These are phyloP conservation scores for Apis florea DNA, from an alignment of 1,140 invertebrate genomes.

Conservation along the genomic window DNA sequence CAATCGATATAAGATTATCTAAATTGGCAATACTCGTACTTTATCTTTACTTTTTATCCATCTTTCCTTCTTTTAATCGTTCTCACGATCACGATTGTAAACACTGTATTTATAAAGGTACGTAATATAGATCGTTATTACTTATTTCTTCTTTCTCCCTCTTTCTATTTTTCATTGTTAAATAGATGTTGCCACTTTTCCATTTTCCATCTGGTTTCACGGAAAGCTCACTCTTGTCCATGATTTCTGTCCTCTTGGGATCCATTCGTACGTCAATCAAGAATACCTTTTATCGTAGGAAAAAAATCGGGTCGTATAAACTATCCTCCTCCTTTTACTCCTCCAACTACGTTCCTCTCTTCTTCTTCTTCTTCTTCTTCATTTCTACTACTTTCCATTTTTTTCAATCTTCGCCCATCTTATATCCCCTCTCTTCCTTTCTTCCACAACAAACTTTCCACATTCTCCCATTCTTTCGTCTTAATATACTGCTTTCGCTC, in stretches of 20 bases:
- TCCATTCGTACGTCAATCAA: constrained; percentile 34
- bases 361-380: too few relatives aligned
- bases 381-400: too few relatives aligned
- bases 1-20: constrained; percentile 18
- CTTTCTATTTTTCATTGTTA: not conserved
- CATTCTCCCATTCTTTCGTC: not conserved
- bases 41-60: not conserved
- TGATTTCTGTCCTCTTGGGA: not conserved
- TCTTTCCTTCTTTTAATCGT: not conserved
- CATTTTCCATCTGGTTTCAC: not conserved
- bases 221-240: not conserved
- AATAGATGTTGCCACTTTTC: not conserved
- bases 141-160: not conserved
- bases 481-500: constrained; percentile 26
- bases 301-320: constrained; percentile 48
- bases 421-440: not conserved
- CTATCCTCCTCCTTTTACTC: not conserved
- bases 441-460: not conserved
- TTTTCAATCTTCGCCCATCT: not conserved
- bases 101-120: constrained; percentile 58
- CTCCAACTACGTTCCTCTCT: not conserved
- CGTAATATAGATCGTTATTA: constrained; percentile 55
- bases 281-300: constrained; percentile 37
- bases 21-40: not conserved
- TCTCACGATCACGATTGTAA: constrained; percentile 42